A percentile compares a stretch with the other conserved stretches of the same genome.
phyloP scores from a whole-genome alignment of 2,797 vertebrate species.

The Mormyrus hasselquistii region DNA sequence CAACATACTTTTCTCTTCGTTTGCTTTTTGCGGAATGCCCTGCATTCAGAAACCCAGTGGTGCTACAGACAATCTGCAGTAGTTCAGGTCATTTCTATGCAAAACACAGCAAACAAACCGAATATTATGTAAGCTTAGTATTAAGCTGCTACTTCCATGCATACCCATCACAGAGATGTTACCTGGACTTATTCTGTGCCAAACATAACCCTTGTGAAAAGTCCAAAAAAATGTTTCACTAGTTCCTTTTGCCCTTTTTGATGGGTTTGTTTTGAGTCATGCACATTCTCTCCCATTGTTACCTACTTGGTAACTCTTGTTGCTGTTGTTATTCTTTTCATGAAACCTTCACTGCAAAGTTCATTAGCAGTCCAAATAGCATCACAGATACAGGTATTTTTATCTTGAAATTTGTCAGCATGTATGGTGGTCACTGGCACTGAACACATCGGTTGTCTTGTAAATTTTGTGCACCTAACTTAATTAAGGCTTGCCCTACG shows the following conservation, averaged over 20 bases:
- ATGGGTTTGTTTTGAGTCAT: neutral
- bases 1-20: neutral
- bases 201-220: neutral
- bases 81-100: neutral
- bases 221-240: neutral
- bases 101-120: neutral
- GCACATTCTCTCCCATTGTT: neutral
- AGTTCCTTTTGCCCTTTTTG: neutral
- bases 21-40: neutral
- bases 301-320: neutral
- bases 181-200: neutral
- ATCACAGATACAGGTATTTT: neutral
- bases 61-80: neutral
- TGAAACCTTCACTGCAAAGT: neutral
- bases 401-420: neutral
- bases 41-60: neutral
- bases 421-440: neutral
- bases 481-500: neutral
- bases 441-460: neutral
- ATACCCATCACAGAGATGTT: neutral
- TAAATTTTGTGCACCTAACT: neutral
- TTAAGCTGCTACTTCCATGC: neutral
- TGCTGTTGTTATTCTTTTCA: neutral
- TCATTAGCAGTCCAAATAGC: neutral
- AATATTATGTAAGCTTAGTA: neutral